A percentile compares a stretch with the other conserved stretches of the same genome.
Conservation (phyloP, 1,140 invertebrate genomes). For the Scylla paramamosain region DNA sequence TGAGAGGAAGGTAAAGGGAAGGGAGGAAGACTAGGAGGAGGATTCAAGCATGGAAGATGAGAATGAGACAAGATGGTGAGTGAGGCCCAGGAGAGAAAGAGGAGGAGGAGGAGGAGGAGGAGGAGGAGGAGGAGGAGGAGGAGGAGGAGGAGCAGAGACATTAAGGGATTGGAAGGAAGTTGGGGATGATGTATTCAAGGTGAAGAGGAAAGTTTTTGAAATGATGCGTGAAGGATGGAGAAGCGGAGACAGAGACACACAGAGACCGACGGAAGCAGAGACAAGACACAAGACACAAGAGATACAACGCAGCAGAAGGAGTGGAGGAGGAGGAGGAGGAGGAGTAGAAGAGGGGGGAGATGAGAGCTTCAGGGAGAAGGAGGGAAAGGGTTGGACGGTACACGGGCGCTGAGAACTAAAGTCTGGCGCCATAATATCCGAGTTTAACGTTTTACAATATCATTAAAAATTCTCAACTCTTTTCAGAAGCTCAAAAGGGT, state of each 20-base stretch:
- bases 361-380: too few species aligned
- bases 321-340: too few species aligned
- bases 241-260: not conserved
- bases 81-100: too few species aligned
- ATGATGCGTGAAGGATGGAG: too few species aligned
- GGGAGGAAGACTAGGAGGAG: not conserved
- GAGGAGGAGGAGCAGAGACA: not conserved
- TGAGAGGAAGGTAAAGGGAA: not conserved
- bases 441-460: not conserved
- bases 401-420: not conserved
- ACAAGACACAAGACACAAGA: not conserved
- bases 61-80: too few species aligned
- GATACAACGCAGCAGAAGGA: not conserved
- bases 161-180: conserved; percentile 4
- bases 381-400: not conserved
- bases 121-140: not conserved
- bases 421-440: not conserved
- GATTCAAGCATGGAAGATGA: too few species aligned
- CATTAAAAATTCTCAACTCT: not conserved
- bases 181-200: not conserved
- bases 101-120: not conserved
- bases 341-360: too few species aligned
- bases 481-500: conserved; percentile 12
- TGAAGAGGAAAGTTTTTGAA: not conserved
- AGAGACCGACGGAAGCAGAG: not conserved